Evolutionary conservation across 2,888 invertebrate genomes (phyloP).

Genomic region (Leptopilina drosophilae): DNA sequence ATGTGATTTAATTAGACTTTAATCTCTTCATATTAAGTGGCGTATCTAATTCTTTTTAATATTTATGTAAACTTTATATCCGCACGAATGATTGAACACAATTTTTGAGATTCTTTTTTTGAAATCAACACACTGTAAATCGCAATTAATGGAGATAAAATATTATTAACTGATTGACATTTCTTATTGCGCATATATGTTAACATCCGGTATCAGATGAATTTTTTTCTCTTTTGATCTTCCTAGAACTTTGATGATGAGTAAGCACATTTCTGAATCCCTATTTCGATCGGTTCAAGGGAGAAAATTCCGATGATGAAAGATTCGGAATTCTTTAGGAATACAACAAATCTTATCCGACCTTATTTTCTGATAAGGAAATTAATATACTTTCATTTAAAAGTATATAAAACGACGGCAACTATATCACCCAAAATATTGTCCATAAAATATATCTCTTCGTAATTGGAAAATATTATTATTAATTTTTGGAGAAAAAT

Average conservation of each 20-base stretch:
- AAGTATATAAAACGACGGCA: background rate
- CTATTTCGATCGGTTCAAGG: constrained; percentile 14
- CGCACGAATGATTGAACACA: background rate
- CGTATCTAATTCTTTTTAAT: background rate
- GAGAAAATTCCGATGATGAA: constrained; percentile 15
- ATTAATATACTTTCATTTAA: constrained; percentile 12
- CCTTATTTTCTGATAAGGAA: constrained; percentile 1
- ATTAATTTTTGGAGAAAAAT: background rate
- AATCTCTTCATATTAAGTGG: no score
- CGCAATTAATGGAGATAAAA: constrained; percentile 23
- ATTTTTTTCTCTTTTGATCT: background rate
- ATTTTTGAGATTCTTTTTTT: background rate
- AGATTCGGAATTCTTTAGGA: constrained; percentile 7
- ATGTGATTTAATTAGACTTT: no score
- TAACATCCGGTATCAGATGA: constrained; percentile 9
- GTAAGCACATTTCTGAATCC: background rate
- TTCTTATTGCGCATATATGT: constrained; percentile 19
- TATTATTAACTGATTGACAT: constrained; percentile 12
- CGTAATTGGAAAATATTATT: background rate
- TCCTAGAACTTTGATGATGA: constrained; percentile 6
- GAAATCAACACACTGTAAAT: background rate
- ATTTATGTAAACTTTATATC: background rate
- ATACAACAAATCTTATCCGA: constrained; percentile 17
- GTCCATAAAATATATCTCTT: background rate
- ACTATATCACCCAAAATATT: constrained; percentile 1